Conservation (phyloP, 2,113 vertebrate species). For the Gorsachius goisagi region DNA sequence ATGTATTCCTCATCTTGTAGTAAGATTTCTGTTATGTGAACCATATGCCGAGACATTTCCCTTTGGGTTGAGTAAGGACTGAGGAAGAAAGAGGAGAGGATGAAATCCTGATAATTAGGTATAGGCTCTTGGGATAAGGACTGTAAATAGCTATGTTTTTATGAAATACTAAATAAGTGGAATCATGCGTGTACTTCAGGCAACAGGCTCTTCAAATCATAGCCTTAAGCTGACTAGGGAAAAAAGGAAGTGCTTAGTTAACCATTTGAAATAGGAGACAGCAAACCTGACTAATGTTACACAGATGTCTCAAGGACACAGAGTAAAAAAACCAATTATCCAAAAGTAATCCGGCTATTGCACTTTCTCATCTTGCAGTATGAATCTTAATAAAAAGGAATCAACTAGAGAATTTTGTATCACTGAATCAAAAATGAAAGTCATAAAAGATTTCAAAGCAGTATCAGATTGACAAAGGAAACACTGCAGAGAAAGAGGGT, state of each 20-base stretch:
- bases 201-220: background rate
- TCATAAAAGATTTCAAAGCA: background rate
- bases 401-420: background rate
- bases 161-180: background rate
- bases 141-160: background rate
- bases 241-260: background rate
- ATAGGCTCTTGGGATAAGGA: background rate
- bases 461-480: background rate
- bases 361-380: background rate
- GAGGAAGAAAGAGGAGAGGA: background rate
- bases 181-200: background rate
- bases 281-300: background rate
- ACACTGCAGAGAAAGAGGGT: background rate
- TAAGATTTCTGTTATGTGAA: background rate
- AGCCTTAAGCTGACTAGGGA: background rate
- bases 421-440: background rate
- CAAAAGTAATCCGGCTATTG: background rate
- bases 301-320: background rate
- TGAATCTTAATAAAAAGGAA: background rate
- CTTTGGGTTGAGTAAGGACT: background rate
- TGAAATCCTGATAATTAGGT: background rate
- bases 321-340: background rate
- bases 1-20: background rate
- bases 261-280: background rate
- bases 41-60: background rate